Percentiles rank a stretch among this genome's conserved stretches.
Evolutionary conservation across 2,888 invertebrate species (phyloP).

Genomic region (Gandaritis pyraliata): DNA sequence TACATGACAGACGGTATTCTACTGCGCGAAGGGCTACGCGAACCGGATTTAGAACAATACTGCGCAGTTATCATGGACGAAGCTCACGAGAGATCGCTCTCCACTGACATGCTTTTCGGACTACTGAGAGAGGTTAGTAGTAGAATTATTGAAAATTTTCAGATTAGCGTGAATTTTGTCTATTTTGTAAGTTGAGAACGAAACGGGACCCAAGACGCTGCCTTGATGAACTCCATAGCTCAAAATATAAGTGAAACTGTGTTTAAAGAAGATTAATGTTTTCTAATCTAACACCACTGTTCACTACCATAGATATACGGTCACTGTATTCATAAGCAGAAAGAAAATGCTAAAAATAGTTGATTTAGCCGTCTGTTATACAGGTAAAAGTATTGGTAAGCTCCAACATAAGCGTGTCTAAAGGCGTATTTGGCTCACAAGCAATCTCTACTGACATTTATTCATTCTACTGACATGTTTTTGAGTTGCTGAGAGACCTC

Average conservation of each 20-base stretch:
- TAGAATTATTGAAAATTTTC: neutral
- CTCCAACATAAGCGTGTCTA: no score
- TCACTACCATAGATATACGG: neutral
- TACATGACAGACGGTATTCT: slow-evolving; percentile 99
- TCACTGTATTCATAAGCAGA: neutral
- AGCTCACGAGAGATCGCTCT: slow-evolving; percentile 98
- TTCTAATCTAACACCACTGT: neutral
- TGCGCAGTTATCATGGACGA: slow-evolving; percentile 99
- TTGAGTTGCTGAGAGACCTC: no score
- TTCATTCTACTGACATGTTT: no score
- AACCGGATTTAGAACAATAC: slow-evolving; percentile 98
- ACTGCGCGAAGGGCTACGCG: slow-evolving; percentile 96
- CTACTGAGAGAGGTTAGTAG: slow-evolving; percentile 92
- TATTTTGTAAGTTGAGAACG: neutral
- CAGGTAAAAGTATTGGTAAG: no score
- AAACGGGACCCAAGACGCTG: slow-evolving; percentile 1
- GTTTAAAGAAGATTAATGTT: neutral
- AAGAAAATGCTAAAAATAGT: no score
- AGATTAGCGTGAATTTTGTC: neutral
- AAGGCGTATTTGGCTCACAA: no score
- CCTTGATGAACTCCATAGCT: neutral
- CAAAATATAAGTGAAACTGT: neutral
- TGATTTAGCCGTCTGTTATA: no score
- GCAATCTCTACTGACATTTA: no score
- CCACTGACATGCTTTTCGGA: slow-evolving; percentile 99